Conservation (phyloP, 2,113 vertebrate species). For the Phalacrocorax pelagicus region DNA sequence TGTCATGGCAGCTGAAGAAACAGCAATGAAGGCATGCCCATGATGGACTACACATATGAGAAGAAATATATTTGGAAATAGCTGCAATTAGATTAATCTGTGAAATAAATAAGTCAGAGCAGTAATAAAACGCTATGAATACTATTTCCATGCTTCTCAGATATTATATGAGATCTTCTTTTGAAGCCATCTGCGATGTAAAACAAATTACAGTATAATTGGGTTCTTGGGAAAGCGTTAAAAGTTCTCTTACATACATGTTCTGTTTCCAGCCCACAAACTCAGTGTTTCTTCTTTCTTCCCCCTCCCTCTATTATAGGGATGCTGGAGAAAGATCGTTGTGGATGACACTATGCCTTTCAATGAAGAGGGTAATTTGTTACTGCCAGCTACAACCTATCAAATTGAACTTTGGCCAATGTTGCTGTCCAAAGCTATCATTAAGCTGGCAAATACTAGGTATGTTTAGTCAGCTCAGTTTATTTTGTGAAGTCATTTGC, state of each 20-base stretch:
- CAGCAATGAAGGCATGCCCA: not conserved
- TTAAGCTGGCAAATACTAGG: constrained; percentile 90
- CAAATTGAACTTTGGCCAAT: constrained; percentile 92
- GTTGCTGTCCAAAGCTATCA: constrained; percentile 90
- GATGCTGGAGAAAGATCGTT: constrained; percentile 91
- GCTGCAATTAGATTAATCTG: not conserved
- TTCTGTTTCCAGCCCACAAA: not conserved
- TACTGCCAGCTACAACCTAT: constrained; percentile 85
- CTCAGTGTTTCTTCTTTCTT: not conserved
- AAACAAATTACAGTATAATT: not conserved
- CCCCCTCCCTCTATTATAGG: constrained; percentile 68
- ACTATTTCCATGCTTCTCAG: not conserved
- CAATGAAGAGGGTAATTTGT: constrained; percentile 81
- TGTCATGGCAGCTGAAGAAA: not conserved
- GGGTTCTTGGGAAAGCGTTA: not conserved
- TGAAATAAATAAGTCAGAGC: not conserved
- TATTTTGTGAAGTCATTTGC: not conserved
- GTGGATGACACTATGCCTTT: constrained; percentile 93
- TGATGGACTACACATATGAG: not conserved
- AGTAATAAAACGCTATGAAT: not conserved
- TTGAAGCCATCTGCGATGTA: constrained; percentile 15
- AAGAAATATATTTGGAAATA: not conserved
- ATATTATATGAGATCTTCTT: not conserved
- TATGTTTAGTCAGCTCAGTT: constrained; percentile 67
- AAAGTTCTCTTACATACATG: not conserved